Evolutionary conservation across 30 jellyfish, hydroid and myxozoan species (phyloP).

Genomic region (Pseudorhiza aurosa): DNA sequence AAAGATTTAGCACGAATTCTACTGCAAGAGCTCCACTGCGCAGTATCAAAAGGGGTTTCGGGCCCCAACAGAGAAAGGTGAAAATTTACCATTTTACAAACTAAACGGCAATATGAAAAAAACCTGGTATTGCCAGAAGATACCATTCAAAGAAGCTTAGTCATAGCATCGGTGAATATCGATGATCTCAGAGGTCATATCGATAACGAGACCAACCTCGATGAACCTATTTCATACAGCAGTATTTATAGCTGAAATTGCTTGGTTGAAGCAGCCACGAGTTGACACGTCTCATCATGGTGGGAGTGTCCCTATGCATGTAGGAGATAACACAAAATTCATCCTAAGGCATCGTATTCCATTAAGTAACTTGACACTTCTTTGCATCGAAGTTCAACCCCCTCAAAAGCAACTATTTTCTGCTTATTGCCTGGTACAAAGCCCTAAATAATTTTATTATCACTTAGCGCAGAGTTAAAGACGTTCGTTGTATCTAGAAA

Average conservation of each 20-base stretch:
- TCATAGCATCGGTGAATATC: neutral
- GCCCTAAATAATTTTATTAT: conserved; percentile 16
- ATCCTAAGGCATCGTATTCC: neutral
- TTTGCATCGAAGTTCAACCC: conserved; percentile 5
- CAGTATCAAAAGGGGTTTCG: no score
- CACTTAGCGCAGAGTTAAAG: neutral
- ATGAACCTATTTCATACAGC: neutral
- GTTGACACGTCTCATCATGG: neutral
- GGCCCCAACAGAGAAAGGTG: no score
- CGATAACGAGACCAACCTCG: neutral
- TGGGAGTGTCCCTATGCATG: neutral
- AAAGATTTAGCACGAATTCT: no score
- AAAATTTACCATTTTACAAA: neutral
- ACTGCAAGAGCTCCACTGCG: no score
- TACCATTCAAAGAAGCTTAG: neutral
- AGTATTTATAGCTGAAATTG: neutral
- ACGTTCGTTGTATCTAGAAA: neutral
- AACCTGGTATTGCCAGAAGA: neutral
- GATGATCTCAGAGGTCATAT: neutral
- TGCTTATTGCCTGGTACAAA: conserved; percentile 21
- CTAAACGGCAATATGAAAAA: neutral
- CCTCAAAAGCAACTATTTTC: neutral
- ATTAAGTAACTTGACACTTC: neutral
- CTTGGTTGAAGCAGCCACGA: neutral
- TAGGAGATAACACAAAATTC: neutral